Percentiles rank a stretch among this genome's conserved stretches.
phyloP scores from a whole-genome alignment of 2,888 invertebrate species.

The Ennomos fuscantarius region DNA sequence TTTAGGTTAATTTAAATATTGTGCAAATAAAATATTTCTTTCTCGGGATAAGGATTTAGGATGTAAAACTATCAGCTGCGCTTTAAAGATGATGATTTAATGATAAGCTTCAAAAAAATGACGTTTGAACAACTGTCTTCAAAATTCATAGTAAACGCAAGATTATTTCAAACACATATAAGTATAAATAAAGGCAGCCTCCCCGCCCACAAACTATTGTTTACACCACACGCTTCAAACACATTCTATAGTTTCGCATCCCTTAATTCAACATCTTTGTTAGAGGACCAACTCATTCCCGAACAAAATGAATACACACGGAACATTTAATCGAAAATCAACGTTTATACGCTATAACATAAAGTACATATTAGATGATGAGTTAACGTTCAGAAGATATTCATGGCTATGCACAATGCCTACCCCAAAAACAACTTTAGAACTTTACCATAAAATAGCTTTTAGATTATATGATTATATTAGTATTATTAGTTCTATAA shows the following conservation, averaged over 20 bases:
- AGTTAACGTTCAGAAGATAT: too few species aligned
- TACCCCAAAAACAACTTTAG: slow-evolving; percentile 14
- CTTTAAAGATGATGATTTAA: too few species aligned
- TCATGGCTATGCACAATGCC: background rate
- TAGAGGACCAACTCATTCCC: slow-evolving; percentile 25
- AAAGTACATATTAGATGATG: slow-evolving; percentile 4
- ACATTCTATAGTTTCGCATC: slow-evolving; percentile 20
- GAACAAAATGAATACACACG: slow-evolving; percentile 8
- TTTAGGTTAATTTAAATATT: too few species aligned
- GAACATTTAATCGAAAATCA: slow-evolving; percentile 2
- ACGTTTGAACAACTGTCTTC: too few species aligned
- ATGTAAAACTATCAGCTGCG: too few species aligned
- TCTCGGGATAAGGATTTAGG: too few species aligned
- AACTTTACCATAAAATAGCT: background rate
- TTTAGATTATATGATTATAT: background rate
- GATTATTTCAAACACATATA: background rate
- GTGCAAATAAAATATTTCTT: too few species aligned
- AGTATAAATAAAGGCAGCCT: slow-evolving; percentile 9
- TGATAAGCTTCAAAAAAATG: too few species aligned
- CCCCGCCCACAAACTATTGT: slow-evolving; percentile 31
- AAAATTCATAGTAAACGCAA: background rate
- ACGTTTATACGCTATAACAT: slow-evolving; percentile 1
- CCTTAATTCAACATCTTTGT: slow-evolving; percentile 45
- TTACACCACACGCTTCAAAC: slow-evolving; percentile 28
- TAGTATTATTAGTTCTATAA: slow-evolving; percentile 2